Base-by-base conservation (phyloP, 2,113 vertebrate genomes). In the Marcusenius ussheri region DNA sequence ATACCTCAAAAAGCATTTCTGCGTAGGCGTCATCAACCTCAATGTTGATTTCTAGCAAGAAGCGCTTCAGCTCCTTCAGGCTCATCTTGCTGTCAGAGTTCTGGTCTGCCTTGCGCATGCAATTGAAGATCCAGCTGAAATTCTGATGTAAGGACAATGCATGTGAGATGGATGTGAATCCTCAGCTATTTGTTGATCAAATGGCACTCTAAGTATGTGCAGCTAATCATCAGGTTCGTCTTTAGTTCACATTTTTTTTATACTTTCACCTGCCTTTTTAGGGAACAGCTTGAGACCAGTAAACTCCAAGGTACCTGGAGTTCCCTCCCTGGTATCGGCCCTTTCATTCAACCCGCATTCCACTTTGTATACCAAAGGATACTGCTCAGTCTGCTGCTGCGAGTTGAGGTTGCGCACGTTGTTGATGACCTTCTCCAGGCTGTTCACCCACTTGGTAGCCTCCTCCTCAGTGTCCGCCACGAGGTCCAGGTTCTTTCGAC, bases 61-160 rank as follows among this genome's bases (percentile, higher is more conserved):
- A 99, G 90, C 93, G 88, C 94, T 99, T 97, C 80, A 99, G 93
- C 91, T 99, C 98, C 24, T 97, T 96, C 86, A 95, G 95, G 88
- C 92, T 97, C 97, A 99, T 96, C 92, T 98, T 98, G 87, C 96
- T 96, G 91, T 99, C 98, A 83, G 96, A 96, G 95, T 99, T 97
- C 92, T 97, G 97, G 92, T 99, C 98, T 42, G 98, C 97, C 92
- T 99, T 99, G 51, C 94, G 92, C 90, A 99, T 93, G 92, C 97
- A 98, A 90, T 95, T 97, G 89, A 97, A 96, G 91, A 99, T 98
- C 98, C 98, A 99, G 93, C 98, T 99, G 94, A 91, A 91, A 88
- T 0, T 7, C 27, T 88, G 88, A 93, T 95, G 92, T 97, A 97
- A 98, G 96, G 97, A 94, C 24, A 13, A 1, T 19, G 7, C 35